These are phyloP conservation scores for Ictalurus punctatus DNA, from an alignment of 2,113 vertebrate genomes.

Conservation along the genomic window DNA sequence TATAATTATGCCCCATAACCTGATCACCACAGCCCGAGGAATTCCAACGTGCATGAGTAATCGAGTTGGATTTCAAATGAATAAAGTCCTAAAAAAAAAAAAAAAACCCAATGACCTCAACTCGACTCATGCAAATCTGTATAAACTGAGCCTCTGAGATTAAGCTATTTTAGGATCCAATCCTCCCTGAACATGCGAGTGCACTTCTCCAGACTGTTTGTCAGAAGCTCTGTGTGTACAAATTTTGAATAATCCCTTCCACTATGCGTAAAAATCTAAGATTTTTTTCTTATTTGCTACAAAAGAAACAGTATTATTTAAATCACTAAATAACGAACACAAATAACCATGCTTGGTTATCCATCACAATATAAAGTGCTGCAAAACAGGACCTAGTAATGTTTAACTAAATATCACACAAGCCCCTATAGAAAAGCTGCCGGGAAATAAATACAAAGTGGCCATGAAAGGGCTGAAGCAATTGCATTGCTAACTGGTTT, in stretches of 20 bases:
- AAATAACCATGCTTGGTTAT: too few relatives aligned
- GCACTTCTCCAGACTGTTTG: neutral
- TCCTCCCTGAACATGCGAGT: neutral
- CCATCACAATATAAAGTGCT: neutral
- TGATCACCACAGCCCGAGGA: neutral
- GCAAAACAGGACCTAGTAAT: neutral
- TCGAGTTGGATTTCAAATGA: neutral
- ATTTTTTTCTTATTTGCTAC: neutral
- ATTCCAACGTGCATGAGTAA: conserved; percentile 1
- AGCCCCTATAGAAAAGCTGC: neutral
- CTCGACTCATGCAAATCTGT: conserved; percentile 1
- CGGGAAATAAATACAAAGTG: neutral
- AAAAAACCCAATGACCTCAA: neutral
- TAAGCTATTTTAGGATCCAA: neutral
- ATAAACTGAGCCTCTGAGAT: neutral
- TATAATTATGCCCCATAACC: neutral
- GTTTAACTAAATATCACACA: neutral
- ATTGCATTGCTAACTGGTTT: conserved; percentile 25
- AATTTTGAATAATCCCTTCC: neutral
- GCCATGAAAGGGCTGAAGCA: neutral
- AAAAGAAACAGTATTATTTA: neutral
- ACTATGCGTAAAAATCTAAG: neutral
- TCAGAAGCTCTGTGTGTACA: neutral
- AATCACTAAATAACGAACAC: neutral
- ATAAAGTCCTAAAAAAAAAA: neutral